Base-by-base conservation (phyloP, 2,113 vertebrate species). In the Macaca nemestrina region DNA sequence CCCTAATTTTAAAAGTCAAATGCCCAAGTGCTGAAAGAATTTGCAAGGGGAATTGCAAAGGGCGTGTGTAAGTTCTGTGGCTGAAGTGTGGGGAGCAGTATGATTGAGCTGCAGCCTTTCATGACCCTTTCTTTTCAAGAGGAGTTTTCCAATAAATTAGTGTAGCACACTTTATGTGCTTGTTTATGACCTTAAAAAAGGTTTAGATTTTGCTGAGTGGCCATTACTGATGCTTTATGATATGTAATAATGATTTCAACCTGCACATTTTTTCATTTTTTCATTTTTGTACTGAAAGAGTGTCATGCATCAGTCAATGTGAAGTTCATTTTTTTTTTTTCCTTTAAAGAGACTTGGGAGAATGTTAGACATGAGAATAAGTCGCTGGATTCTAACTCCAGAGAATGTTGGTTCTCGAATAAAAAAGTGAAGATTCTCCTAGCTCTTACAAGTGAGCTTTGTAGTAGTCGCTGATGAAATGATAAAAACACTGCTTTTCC, bases 401-500 rank as follows among this genome's bases (percentile, higher is more conserved):
- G 84, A 95, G 81, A 86, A 88, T 38, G 40, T 72, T 92, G 92
- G n/a, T 76, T 94, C 43, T 96, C 4, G 48, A 89, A 64, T 97
- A 72, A 38, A 88, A 83, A 84, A 95, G 85, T 61, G 72, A 96
- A 79, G 86, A 84, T 86, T 90, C 23, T 3, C 82, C 73, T 86
- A 35, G 8, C 13, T 68, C 61, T 94, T 85, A 93, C 50, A 98
- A 96, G 75, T 90, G 87, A 95, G 76, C 92, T 95, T 97, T 97
- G 90, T 92, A 35, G 18, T 95, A 84, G 64, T 94, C 87, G 40
- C 80, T 96, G 89, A 64, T 92, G 90, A 97, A 87, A 90, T 93
- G 61, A 75, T 86, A 45, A 97, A 96, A 95, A 87, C 64, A 64
- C 32, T 68, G 27, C 50, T 84, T 93, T 94, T 93, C 90, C 83